Conservation (phyloP, 2,797 vertebrate genomes). For the Oophaga sylvatica region DNA sequence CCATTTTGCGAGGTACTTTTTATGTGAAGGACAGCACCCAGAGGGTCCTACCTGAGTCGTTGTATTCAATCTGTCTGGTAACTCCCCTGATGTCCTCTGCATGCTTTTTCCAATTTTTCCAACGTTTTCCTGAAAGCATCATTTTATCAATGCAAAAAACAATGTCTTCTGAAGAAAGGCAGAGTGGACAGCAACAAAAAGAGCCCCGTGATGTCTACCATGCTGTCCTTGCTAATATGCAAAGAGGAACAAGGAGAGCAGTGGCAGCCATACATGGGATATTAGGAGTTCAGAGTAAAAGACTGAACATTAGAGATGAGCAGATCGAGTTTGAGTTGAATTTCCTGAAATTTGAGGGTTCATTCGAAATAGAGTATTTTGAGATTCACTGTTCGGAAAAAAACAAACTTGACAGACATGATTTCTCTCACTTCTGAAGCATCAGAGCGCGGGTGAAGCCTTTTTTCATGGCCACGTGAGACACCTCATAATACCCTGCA, state of each 20-base stretch:
- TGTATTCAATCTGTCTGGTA: conserved; percentile 1
- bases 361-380: too few relatives aligned
- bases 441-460: too few relatives aligned
- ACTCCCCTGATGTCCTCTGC: background rate
- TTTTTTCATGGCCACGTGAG: too few relatives aligned
- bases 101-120: conserved; percentile 8
- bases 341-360: too few relatives aligned
- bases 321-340: too few relatives aligned
- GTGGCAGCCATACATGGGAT: background rate
- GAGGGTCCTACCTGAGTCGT: conserved; percentile 15
- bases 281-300: background rate
- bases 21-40: background rate
- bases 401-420: too few relatives aligned
- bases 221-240: background rate
- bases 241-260: conserved; percentile 7
- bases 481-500: too few relatives aligned
- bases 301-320: background rate
- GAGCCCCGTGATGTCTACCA: background rate
- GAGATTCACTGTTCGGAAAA: too few relatives aligned
- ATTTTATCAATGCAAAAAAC: conserved; percentile 18
- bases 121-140: conserved; percentile 9
- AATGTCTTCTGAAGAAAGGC: conserved; percentile 16
- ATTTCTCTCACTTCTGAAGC: too few relatives aligned
- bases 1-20: background rate
- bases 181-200: background rate